Evolutionary conservation across 2,113 vertebrate genomes (phyloP).

Genomic region (Gavialis gangeticus): DNA sequence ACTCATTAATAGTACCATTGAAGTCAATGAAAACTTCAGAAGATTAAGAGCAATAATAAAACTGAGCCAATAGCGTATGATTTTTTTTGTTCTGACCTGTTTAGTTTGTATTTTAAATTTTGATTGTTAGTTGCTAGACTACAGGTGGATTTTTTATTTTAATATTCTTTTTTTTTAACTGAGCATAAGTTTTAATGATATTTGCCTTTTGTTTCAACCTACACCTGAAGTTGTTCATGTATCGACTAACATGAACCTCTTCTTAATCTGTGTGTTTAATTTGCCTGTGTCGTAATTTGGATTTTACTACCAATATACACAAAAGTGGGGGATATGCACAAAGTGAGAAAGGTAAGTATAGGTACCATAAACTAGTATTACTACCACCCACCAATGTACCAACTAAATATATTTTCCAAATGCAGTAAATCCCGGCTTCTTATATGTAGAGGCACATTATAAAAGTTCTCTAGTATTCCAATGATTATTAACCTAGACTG

Average conservation of each 20-base stretch:
- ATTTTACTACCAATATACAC: conserved; percentile 32
- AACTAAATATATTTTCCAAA: conserved; percentile 43
- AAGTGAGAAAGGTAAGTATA: not conserved
- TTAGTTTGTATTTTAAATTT: not conserved
- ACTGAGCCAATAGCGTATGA: not conserved
- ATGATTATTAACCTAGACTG: conserved; percentile 14
- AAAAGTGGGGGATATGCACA: conserved; percentile 1
- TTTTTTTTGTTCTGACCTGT: not conserved
- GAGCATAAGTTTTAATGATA: not conserved
- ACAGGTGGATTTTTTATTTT: not conserved
- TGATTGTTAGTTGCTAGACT: not conserved
- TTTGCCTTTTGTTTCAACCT: conserved; percentile 39
- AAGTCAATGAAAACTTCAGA: not conserved
- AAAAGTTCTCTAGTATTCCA: conserved; percentile 14
- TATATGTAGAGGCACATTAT: conserved; percentile 23
- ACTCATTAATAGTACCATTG: not conserved
- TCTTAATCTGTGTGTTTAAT: conserved; percentile 41
- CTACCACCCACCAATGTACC: not conserved
- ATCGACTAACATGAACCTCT: conserved; percentile 30
- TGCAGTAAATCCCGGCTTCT: conserved; percentile 22
- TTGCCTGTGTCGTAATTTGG: conserved; percentile 31
- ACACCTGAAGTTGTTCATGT: conserved; percentile 21
- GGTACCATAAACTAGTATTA: conserved; percentile 9
- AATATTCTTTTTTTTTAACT: not conserved
- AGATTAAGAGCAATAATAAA: not conserved